Conservation (phyloP, 2,888 invertebrate species). For the Hemicrepidius hirtus region DNA sequence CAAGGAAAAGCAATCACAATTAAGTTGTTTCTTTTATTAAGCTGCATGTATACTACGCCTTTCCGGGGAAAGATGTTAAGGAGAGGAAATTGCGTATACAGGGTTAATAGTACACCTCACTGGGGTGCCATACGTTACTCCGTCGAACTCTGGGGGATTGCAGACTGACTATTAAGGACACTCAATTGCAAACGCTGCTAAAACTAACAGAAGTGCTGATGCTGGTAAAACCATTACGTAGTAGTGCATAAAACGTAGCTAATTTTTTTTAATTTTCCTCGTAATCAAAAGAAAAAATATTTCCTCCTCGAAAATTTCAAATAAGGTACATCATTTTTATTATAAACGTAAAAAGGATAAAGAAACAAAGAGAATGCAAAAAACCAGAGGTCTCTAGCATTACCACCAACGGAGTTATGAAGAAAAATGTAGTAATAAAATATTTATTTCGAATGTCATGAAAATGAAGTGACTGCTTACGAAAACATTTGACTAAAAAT, state of each 20-base stretch:
- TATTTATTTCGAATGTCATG: too few relatives aligned
- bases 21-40: background rate
- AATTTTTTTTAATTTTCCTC: too few relatives aligned
- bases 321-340: too few relatives aligned
- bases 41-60: conserved; percentile 5
- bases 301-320: too few relatives aligned
- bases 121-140: conserved; percentile 12
- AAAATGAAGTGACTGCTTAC: too few relatives aligned
- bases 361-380: too few relatives aligned
- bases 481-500: too few relatives aligned
- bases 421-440: too few relatives aligned
- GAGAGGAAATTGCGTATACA: conserved; percentile 6
- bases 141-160: conserved; percentile 16
- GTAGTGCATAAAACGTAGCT: background rate
- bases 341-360: too few relatives aligned
- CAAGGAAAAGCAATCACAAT: background rate
- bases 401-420: too few relatives aligned
- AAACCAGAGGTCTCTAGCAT: too few relatives aligned
- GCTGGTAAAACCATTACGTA: background rate
- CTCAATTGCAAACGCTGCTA: background rate
- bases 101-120: conserved; percentile 18
- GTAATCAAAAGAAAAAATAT: too few relatives aligned
- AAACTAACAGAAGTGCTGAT: background rate
- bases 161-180: conserved; percentile 3
- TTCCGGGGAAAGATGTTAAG: conserved; percentile 5